Percentiles rank a stretch among this genome's conserved stretches.
These are phyloP conservation scores for Gobiocypris rarus DNA, from an alignment of 2,113 vertebrate genomes.

Conservation along the genomic window DNA sequence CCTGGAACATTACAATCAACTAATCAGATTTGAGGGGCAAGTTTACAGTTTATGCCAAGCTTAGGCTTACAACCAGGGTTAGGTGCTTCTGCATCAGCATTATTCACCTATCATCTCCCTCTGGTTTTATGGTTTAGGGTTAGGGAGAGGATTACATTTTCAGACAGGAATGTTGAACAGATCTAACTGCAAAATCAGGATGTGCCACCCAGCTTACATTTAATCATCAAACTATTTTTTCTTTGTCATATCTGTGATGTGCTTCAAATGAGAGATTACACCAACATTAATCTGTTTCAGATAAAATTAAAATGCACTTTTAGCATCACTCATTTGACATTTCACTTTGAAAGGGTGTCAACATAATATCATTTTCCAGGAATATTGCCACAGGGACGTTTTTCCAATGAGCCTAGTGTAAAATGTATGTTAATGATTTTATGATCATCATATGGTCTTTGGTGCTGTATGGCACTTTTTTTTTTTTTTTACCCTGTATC, in stretches of 20 bases:
- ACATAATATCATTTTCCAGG: background rate
- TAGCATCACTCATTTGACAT: background rate
- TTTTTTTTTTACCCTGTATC: background rate
- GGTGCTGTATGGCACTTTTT: background rate
- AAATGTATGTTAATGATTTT: background rate
- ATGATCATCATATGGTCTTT: background rate
- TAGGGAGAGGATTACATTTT: too few relatives aligned
- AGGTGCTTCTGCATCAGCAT: too few relatives aligned
- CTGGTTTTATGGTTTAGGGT: too few relatives aligned
- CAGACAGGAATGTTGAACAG: too few relatives aligned
- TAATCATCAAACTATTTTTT: constrained; percentile 53
- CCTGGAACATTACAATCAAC: too few relatives aligned
- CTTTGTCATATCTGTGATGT: constrained; percentile 9
- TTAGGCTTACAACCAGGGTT: too few relatives aligned
- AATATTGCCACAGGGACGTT: background rate
- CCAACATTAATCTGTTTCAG: background rate
- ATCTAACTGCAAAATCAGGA: too few relatives aligned
- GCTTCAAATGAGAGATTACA: background rate
- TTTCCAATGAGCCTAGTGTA: background rate
- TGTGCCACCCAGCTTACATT: background rate
- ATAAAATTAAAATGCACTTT: background rate
- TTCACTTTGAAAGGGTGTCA: background rate
- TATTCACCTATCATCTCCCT: too few relatives aligned
- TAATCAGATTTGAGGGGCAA: too few relatives aligned
- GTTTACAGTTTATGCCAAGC: too few relatives aligned